Conservation (phyloP, 2,113 vertebrate genomes). For the Corapipo altera region DNA sequence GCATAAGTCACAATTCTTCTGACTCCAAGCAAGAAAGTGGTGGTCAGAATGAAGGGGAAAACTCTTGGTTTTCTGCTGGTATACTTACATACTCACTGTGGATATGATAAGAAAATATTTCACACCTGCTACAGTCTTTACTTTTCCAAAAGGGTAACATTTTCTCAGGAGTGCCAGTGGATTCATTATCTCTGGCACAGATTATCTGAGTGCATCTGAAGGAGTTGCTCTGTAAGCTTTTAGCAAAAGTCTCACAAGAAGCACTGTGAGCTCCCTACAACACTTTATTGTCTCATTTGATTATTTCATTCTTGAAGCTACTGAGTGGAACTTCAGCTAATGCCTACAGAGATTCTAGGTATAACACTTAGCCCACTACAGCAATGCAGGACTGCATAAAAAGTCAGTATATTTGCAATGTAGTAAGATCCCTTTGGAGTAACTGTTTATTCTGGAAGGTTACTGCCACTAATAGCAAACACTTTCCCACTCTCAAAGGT, state of each 20-base stretch:
- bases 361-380: background rate
- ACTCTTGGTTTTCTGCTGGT: background rate
- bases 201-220: background rate
- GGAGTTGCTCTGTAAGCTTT: background rate
- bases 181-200: background rate
- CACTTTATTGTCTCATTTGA: rapidly evolving
- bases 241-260: background rate
- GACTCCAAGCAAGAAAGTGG: background rate
- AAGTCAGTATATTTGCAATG: background rate
- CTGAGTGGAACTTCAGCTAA: background rate
- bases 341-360: background rate
- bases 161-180: background rate
- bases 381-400: background rate
- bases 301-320: background rate
- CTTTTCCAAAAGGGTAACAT: background rate
- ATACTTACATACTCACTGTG: background rate
- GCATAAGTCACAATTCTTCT: background rate
- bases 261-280: background rate
- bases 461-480: background rate
- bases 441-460: background rate
- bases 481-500: background rate
- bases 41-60: background rate
- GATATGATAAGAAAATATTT: background rate
- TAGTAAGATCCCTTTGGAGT: background rate
- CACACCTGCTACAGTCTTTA: background rate